phyloP scores from a whole-genome alignment of 2,797 vertebrate genomes.

The Pseudomugil gertrudae region DNA sequence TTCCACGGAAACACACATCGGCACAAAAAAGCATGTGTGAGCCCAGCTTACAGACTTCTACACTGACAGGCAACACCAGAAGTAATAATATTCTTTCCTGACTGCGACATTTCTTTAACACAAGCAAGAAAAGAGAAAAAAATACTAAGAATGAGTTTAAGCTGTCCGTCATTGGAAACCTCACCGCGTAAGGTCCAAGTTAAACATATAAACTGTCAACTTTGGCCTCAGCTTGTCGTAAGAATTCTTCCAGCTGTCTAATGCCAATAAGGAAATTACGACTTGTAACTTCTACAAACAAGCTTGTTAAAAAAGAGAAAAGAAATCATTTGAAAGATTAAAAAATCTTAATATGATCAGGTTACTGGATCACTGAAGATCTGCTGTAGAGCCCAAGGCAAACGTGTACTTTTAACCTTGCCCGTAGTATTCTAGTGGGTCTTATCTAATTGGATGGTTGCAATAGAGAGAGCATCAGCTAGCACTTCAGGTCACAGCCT shows the following conservation, averaged over 20 bases:
- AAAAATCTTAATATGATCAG: background rate
- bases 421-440: background rate
- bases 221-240: background rate
- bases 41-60: background rate
- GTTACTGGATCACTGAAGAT: background rate
- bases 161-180: background rate
- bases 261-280: background rate
- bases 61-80: background rate
- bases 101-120: background rate
- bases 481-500: background rate
- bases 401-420: background rate
- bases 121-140: background rate
- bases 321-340: background rate
- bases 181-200: background rate
- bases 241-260: background rate
- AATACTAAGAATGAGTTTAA: background rate
- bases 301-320: background rate
- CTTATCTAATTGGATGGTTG: background rate
- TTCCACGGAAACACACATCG: conserved; percentile 7
- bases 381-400: background rate
- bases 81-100: background rate
- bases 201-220: background rate
- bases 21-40: background rate
- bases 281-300: background rate
- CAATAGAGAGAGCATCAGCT: background rate